Conservation (phyloP, 2,888 invertebrate genomes). For the Actias luna region DNA sequence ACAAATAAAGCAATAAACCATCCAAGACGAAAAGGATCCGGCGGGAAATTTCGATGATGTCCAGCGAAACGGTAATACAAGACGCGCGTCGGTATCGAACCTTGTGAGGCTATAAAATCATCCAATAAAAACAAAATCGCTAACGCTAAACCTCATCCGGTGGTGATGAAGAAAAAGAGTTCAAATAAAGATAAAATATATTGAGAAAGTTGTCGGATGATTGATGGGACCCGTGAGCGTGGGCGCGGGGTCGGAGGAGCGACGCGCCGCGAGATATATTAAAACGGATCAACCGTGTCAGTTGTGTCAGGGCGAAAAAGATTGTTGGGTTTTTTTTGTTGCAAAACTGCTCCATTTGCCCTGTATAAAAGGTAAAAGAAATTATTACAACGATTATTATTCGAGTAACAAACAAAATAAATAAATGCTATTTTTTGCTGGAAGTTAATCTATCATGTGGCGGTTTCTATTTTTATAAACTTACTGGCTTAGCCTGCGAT, state of each 20-base stretch:
- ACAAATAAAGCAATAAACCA: background rate
- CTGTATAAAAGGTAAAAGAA: background rate
- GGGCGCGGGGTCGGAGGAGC: background rate
- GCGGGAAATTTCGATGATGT: background rate
- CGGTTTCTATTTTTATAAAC: too few relatives aligned
- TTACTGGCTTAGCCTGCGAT: too few relatives aligned
- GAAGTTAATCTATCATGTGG: too few relatives aligned
- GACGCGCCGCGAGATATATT: background rate
- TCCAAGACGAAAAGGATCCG: background rate
- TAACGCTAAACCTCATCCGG: conserved; percentile 30
- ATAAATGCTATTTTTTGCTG: background rate
- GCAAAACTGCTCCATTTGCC: background rate
- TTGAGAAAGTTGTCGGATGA: conserved; percentile 33
- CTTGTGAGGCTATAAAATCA: background rate
- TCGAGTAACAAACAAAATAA: background rate
- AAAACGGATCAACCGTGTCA: background rate
- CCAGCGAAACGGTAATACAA: background rate
- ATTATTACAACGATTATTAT: background rate
- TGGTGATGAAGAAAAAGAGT: conserved; percentile 23
- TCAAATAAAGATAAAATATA: conserved; percentile 35
- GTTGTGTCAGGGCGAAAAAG: background rate
- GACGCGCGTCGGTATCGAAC: too few relatives aligned
- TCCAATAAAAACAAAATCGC: conserved; percentile 10
- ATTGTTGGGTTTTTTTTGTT: background rate
- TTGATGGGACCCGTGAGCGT: conserved; percentile 24